Conservation (phyloP, 2,888 invertebrate species). For the Tetheella fluctuosa region DNA sequence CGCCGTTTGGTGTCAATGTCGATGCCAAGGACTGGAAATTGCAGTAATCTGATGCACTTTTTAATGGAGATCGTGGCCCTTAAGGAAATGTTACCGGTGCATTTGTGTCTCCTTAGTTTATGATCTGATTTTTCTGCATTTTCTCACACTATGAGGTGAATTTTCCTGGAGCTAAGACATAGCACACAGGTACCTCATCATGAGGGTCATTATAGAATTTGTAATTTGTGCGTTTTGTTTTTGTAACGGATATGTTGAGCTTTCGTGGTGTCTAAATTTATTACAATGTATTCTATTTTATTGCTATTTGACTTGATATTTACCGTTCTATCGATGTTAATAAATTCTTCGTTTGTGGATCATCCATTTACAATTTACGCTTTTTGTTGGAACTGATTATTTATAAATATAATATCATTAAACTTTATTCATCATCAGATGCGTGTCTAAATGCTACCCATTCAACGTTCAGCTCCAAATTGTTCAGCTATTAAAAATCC, state of each 20-base stretch:
- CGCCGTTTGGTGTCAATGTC: conserved; percentile 49
- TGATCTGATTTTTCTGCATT: conserved; percentile 9
- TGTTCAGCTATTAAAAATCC: conserved; percentile 9
- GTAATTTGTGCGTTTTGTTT: neutral
- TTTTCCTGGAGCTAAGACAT: neutral
- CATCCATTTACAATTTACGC: neutral
- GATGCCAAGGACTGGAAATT: conserved; percentile 66
- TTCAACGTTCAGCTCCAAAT: conserved; percentile 9
- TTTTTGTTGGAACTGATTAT: neutral
- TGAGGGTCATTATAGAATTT: neutral
- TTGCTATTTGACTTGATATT: neutral
- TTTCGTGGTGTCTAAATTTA: neutral
- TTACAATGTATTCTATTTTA: too few relatives aligned
- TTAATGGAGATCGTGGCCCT: conserved; percentile 46
- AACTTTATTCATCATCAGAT: neutral
- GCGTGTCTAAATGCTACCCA: conserved; percentile 8
- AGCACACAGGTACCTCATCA: too few relatives aligned
- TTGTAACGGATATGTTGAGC: neutral
- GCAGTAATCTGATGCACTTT: conserved; percentile 58
- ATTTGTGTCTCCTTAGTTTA: conserved; percentile 34
- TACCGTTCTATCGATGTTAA: neutral
- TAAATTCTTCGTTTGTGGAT: neutral
- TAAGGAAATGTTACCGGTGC: conserved; percentile 63
- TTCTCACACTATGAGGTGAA: neutral
- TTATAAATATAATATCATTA: neutral